phyloP scores from a whole-genome alignment of 2,113 vertebrate species.

The Gymnogyps californianus region DNA sequence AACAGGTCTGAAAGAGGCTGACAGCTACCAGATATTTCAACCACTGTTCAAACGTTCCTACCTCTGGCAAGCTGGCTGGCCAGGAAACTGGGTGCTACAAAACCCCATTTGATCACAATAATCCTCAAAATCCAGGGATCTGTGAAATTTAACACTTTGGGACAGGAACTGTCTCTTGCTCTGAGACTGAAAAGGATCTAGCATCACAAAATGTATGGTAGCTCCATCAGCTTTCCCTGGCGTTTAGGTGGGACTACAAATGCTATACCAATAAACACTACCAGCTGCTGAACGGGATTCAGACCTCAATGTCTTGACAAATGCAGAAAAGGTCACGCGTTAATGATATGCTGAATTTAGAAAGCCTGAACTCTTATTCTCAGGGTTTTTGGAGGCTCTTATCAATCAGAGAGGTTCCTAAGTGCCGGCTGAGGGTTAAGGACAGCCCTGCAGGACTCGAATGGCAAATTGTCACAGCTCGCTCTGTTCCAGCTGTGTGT shows the following conservation, averaged over 20 bases:
- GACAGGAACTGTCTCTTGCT: not conserved
- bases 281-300: not conserved
- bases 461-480: not conserved
- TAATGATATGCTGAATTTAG: not conserved
- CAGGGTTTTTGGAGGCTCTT: not conserved
- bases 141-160: not conserved
- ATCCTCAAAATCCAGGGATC: not conserved
- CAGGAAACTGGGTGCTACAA: not conserved
- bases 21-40: not conserved
- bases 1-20: not conserved
- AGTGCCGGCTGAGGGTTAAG: not conserved
- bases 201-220: not conserved
- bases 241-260: not conserved
- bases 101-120: not conserved
- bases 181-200: not conserved
- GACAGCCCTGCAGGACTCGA: not conserved
- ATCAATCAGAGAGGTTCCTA: not conserved
- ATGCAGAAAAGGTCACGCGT: not conserved
- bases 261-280: not conserved
- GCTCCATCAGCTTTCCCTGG: not conserved
- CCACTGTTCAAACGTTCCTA: not conserved
- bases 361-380: not conserved
- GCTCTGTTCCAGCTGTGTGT: accelerated
- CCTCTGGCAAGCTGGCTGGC: not conserved
- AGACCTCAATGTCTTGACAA: not conserved